Evolutionary conservation across 2,888 invertebrate species (phyloP).

Genomic region (Entomobrya multifasciata): DNA sequence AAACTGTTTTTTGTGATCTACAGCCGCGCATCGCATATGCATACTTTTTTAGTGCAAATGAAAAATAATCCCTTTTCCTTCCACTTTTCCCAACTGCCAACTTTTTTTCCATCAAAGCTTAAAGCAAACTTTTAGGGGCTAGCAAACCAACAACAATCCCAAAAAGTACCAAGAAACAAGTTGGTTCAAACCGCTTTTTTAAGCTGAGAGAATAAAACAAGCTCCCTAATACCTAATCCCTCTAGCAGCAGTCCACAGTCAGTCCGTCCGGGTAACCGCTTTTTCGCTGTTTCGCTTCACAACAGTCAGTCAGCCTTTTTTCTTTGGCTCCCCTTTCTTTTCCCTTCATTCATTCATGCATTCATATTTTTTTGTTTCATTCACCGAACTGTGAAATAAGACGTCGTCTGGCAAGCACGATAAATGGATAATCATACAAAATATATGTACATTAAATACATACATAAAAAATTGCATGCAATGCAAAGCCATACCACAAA

Average conservation of each 20-base stretch:
- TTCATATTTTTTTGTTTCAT: not conserved
- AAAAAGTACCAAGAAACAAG: not conserved
- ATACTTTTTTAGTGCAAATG: too few species aligned
- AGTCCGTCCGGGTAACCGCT: not conserved
- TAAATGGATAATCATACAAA: too few species aligned
- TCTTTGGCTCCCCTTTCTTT: not conserved
- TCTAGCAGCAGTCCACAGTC: not conserved
- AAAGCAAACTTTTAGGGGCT: too few species aligned
- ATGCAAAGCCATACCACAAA: too few species aligned
- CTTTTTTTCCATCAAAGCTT: too few species aligned
- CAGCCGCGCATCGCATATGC: too few species aligned
- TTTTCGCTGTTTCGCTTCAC: not conserved
- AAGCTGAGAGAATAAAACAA: not conserved
- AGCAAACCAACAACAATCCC: too few species aligned
- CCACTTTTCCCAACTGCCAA: too few species aligned
- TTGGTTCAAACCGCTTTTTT: not conserved
- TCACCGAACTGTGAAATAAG: not conserved
- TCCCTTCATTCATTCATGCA: not conserved
- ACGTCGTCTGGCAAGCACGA: not conserved
- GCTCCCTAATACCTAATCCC: not conserved
- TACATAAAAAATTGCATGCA: too few species aligned
- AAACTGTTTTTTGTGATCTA: too few species aligned
- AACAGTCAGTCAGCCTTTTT: not conserved
- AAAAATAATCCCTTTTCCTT: too few species aligned
- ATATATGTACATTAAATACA: too few species aligned